phyloP scores from a whole-genome alignment of 2,888 invertebrate genomes.

The Molorchus minor region DNA sequence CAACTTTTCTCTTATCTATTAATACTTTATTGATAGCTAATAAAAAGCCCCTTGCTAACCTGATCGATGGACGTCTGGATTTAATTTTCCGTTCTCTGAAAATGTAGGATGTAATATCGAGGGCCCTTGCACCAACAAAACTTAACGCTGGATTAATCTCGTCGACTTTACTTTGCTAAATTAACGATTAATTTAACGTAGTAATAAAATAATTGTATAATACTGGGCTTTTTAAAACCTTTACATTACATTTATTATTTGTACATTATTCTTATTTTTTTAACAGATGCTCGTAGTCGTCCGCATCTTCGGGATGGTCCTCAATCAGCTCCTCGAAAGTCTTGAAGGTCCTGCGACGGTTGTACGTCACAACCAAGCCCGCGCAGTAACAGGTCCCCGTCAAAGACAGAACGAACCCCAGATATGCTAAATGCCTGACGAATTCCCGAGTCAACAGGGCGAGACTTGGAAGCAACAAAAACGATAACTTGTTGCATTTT shows the following conservation, averaged over 20 bases:
- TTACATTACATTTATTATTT: too few relatives aligned
- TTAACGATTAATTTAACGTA: too few relatives aligned
- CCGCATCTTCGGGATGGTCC: constrained; percentile 36
- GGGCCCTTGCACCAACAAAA: too few relatives aligned
- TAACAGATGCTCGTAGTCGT: constrained; percentile 14
- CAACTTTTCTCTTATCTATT: background rate
- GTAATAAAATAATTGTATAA: too few relatives aligned
- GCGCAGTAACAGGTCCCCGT: constrained; percentile 68
- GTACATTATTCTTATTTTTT: too few relatives aligned
- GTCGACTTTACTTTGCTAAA: too few relatives aligned
- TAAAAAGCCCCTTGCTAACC: background rate
- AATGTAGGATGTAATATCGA: too few relatives aligned
- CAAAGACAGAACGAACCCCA: constrained; percentile 67
- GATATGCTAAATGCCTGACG: constrained; percentile 67
- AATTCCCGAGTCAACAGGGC: constrained; percentile 67
- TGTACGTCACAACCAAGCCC: constrained; percentile 67
- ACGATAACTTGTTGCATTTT: constrained; percentile 66
- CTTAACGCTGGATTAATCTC: too few relatives aligned
- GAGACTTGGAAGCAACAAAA: constrained; percentile 65
- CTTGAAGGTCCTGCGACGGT: constrained; percentile 61
- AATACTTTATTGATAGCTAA: background rate
- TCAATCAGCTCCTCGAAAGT: constrained; percentile 52
- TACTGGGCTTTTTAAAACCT: too few relatives aligned
- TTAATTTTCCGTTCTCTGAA: too few relatives aligned
- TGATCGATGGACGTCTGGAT: background rate